A percentile compares a stretch with the other conserved stretches of the same genome.
These are phyloP conservation scores for Drosophila bifasciata DNA, from an alignment of 1,140 invertebrate genomes.

Conservation along the genomic window DNA sequence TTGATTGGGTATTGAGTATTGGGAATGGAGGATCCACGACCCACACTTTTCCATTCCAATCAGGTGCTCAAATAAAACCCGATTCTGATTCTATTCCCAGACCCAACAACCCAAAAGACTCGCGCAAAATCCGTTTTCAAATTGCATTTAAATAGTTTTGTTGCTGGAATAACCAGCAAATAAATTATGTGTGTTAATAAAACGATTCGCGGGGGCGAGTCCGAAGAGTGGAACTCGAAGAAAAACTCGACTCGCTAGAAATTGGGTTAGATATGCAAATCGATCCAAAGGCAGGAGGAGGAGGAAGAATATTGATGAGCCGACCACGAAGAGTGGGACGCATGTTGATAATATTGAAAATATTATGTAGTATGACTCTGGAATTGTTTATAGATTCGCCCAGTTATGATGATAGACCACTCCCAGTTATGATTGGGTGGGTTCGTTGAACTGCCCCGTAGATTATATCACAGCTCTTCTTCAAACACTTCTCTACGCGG, in stretches of 20 bases:
- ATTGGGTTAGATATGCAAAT: constrained; percentile 29
- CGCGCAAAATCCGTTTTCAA: constrained; percentile 61
- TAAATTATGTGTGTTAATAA: constrained; percentile 33
- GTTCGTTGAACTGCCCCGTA: constrained; percentile 43
- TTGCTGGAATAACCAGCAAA: constrained; percentile 52
- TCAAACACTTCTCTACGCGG: constrained; percentile 5
- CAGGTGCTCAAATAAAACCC: constrained; percentile 26
- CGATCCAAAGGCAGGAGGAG: constrained; percentile 8
- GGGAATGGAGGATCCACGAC: not conserved
- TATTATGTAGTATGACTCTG: not conserved
- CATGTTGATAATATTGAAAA: constrained; percentile 13
- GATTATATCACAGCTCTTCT: constrained; percentile 2
- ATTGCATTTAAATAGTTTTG: constrained; percentile 57
- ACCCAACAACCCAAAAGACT: constrained; percentile 1
- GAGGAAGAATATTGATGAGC: constrained; percentile 18
- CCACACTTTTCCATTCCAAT: constrained; percentile 28
- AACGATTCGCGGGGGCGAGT: not conserved
- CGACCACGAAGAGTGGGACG: not conserved
- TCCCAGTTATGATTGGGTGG: constrained; percentile 24
- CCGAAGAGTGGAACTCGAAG: not conserved
- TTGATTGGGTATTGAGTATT: constrained; percentile 1
- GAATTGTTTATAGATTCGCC: not conserved
- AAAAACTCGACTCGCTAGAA: not conserved
- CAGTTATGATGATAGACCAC: constrained; percentile 27
- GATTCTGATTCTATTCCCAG: constrained; percentile 18